Conservation (phyloP, 2,888 invertebrate species). For the Diaperis boleti region DNA sequence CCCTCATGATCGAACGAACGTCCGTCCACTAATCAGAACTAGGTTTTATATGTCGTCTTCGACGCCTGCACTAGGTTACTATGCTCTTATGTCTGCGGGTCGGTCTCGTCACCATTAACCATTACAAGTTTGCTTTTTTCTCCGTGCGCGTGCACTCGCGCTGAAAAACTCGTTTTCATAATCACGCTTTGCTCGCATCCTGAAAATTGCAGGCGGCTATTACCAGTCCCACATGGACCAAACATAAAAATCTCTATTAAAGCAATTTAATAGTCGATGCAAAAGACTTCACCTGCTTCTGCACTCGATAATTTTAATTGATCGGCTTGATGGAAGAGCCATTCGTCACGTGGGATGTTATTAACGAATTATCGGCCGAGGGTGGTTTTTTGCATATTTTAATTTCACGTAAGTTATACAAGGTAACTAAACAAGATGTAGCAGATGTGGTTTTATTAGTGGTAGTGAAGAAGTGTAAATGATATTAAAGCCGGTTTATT, state of each 20-base stretch:
- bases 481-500: no score
- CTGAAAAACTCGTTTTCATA: slow-evolving; percentile 30
- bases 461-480: no score
- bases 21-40: slow-evolving; percentile 48
- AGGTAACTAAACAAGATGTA: no score
- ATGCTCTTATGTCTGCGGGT: slow-evolving; percentile 53
- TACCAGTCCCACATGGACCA: slow-evolving; percentile 31
- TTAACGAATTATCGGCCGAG: neutral
- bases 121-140: slow-evolving; percentile 26
- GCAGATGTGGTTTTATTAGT: no score
- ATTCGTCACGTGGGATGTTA: slow-evolving; percentile 1
- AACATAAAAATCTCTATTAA: slow-evolving; percentile 25
- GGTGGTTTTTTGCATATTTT: neutral
- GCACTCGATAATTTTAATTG: slow-evolving; percentile 22
- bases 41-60: slow-evolving; percentile 52
- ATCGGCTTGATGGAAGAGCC: neutral
- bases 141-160: neutral
- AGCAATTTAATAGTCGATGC: slow-evolving; percentile 18
- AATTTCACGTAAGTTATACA: no score
- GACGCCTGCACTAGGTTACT: slow-evolving; percentile 55
- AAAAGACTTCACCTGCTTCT: slow-evolving; percentile 30
- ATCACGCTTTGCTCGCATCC: slow-evolving; percentile 19
- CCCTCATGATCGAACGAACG: slow-evolving; percentile 47
- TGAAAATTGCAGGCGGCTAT: slow-evolving; percentile 33
- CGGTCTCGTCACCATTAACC: slow-evolving; percentile 38